These are phyloP conservation scores for Polydesmus complanatus DNA, from an alignment of 2,888 invertebrate species.

Conservation along the genomic window DNA sequence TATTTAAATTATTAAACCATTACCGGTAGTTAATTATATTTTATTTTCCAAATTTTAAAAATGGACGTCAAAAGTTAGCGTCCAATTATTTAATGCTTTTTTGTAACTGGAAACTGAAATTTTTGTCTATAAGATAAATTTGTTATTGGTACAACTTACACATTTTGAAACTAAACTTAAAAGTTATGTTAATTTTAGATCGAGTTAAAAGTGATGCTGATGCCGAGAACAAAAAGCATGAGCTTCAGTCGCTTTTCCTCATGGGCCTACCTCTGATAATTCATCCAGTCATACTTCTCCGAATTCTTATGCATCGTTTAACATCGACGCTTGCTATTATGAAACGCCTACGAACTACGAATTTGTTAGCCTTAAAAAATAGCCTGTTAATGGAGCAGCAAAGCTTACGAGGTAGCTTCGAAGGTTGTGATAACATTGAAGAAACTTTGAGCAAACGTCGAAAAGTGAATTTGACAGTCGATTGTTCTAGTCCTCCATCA, in stretches of 20 bases:
- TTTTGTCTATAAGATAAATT: not conserved
- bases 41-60: too few species aligned
- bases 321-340: conserved; percentile 33
- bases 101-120: too few species aligned
- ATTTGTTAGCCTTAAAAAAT: conserved; percentile 24
- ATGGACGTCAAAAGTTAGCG: too few species aligned
- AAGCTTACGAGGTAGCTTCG: conserved; percentile 24
- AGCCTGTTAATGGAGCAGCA: not conserved
- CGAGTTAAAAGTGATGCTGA: conserved; percentile 2
- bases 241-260: conserved; percentile 32
- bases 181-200: too few species aligned
- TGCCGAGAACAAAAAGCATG: conserved; percentile 9
- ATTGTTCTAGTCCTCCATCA: conserved; percentile 24
- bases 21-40: too few species aligned
- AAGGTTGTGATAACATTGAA: conserved; percentile 19
- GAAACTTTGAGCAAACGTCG: conserved; percentile 32
- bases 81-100: too few species aligned
- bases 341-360: conserved; percentile 23
- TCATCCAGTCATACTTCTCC: conserved; percentile 41
- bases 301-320: conserved; percentile 41
- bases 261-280: conserved; percentile 39
- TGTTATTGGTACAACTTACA: too few species aligned
- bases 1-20: too few species aligned
- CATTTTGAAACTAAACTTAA: conserved; percentile 4
- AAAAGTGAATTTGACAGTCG: conserved; percentile 33